These are phyloP conservation scores for Etheostoma nigrum DNA, from an alignment of 2,797 vertebrate genomes.

Conservation along the genomic window DNA sequence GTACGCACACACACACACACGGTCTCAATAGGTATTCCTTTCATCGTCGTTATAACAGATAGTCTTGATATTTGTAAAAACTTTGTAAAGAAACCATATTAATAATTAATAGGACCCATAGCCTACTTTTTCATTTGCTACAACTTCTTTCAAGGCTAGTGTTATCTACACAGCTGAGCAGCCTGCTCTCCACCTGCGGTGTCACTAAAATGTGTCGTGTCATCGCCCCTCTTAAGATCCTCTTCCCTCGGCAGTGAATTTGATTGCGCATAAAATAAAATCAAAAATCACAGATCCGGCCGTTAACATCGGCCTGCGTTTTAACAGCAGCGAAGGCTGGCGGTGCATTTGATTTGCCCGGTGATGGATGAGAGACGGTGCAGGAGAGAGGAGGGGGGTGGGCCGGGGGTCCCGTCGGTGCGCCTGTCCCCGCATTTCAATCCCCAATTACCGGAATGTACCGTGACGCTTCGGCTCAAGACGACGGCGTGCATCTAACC, in stretches of 20 bases:
- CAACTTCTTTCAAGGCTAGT: neutral
- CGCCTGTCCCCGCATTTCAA: slow-evolving; percentile 73
- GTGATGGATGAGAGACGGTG: slow-evolving; percentile 80
- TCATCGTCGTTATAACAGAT: neutral
- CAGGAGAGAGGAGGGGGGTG: slow-evolving; percentile 9
- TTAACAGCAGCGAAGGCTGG: slow-evolving; percentile 42
- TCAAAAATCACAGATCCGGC: slow-evolving; percentile 51
- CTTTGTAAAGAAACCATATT: neutral
- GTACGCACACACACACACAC: neutral
- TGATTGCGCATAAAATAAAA: slow-evolving; percentile 67
- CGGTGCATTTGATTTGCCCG: slow-evolving; percentile 74
- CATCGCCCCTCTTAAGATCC: slow-evolving; percentile 60
- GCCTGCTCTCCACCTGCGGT: slow-evolving; percentile 34
- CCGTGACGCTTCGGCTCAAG: slow-evolving; percentile 73
- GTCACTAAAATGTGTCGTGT: slow-evolving; percentile 75
- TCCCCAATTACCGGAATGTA: slow-evolving; percentile 81
- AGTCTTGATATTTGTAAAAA: neutral
- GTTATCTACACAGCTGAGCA: slow-evolving; percentile 10
- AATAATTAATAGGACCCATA: neutral
- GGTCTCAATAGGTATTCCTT: neutral
- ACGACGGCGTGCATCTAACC: slow-evolving; percentile 55
- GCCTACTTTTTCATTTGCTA: neutral
- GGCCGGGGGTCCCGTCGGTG: slow-evolving; percentile 58
- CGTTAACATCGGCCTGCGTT: slow-evolving; percentile 54
- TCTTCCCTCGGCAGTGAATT: slow-evolving; percentile 51